Evolutionary conservation across 2,113 vertebrate genomes (phyloP), one percentile per base, ranked within the genome.

Genomic region (Pangasianodon gigas): DNA sequence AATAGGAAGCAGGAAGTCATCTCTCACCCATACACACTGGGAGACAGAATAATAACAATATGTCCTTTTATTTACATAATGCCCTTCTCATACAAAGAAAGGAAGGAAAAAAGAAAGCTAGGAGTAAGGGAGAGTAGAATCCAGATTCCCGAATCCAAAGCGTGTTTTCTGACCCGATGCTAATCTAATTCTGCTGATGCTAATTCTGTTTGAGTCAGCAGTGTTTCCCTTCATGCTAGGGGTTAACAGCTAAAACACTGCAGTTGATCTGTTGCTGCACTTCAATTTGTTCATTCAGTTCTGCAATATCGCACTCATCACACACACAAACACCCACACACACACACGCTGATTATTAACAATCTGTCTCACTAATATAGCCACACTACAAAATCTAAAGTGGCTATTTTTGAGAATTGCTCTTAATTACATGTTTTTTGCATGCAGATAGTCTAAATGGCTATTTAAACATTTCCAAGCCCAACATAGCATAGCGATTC

Each of bases 401-500:
- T 56, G 84, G 18, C 4, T 52, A 16, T 91, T 51, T 51, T 56
- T 56, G 0, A 18, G 2, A 85, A 82, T 52, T n/a, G 84, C 71
- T 85, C 84, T 75, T 90, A 88, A 90, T 84, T 69, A 69, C n/a
- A 51, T 88, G 86, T 91, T 85, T 86, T 29, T 11, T 88, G 77
- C 65, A 88, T 37, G 62, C 14, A 44, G 21, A 26, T 69, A 83
- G 74, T 83, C 75, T 83, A 88, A 80, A 80, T 16, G 48, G 24
- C 44, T n/a, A 37, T 87, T 88, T 32, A 80, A 79, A 60, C 26
- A 44, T 79, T 60, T 71, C 48, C 51, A 32, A 46, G 51, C 60
- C 79, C 24, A 5, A 46, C 46, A 19, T 29, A 21, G 87, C 0
- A 11, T 37, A 3, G 44, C 26, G 8, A 51, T 1, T 51, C 46